Conservation (phyloP, 2,797 vertebrate genomes). For the Bradypodion pumilum region DNA sequence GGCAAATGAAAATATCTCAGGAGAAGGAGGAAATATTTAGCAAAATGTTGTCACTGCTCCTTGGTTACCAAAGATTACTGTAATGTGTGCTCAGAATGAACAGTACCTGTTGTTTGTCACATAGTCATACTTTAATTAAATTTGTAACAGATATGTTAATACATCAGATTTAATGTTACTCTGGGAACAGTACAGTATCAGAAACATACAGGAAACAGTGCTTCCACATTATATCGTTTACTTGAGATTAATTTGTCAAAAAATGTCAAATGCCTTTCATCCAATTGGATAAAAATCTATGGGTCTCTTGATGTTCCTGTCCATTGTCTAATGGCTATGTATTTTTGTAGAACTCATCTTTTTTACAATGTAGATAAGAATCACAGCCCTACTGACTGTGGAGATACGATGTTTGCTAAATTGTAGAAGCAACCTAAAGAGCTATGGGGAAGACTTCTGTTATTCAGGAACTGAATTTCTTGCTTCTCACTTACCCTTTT, state of each 20-base stretch:
- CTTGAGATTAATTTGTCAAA: background rate
- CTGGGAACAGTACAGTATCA: slow-evolving; percentile 36
- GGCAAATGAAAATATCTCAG: background rate
- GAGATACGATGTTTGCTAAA: background rate
- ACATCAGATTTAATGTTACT: background rate
- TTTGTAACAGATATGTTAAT: background rate
- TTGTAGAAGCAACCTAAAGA: background rate
- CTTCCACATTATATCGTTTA: accelerated
- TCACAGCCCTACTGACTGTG: background rate
- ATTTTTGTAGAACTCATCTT: background rate
- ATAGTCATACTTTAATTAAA: slow-evolving; percentile 17
- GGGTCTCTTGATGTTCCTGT: background rate
- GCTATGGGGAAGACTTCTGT: background rate
- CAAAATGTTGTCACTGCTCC: background rate
- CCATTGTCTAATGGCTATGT: background rate
- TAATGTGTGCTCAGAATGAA: background rate
- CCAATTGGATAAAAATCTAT: background rate
- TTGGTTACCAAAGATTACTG: accelerated
- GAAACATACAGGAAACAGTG: slow-evolving; percentile 14
- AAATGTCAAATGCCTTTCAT: background rate
- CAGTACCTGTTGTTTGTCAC: background rate
- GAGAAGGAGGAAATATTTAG: background rate
- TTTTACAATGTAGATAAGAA: background rate
- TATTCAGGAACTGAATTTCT: background rate
- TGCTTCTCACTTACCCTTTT: background rate